Percentiles rank a stretch among this genome's conserved stretches.
phyloP scores from a whole-genome alignment of 2,113 vertebrate species.

The Dipodomys stephensi region DNA sequence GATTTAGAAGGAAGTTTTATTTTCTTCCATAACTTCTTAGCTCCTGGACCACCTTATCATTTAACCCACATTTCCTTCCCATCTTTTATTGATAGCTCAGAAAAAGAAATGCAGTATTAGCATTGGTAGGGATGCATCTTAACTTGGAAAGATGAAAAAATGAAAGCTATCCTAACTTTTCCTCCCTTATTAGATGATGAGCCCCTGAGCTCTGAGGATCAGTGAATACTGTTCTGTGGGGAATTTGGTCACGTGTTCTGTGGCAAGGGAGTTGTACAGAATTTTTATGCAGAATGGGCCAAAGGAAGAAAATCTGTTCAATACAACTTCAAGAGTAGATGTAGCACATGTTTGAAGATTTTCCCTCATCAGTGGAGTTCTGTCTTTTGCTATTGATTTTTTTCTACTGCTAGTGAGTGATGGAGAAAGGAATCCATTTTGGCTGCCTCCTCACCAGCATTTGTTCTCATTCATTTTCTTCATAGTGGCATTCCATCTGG shows the following conservation, averaged over 20 bases:
- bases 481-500: too few species aligned
- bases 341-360: not conserved
- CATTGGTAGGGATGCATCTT: not conserved
- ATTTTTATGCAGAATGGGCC: not conserved
- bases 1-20: constrained; percentile 51
- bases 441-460: too few species aligned
- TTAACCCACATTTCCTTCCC: constrained; percentile 58
- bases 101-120: constrained; percentile 12
- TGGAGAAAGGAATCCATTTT: not conserved
- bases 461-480: too few species aligned
- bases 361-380: not conserved
- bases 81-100: constrained; percentile 20
- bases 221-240: not conserved
- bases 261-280: not conserved
- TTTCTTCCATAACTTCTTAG: constrained; percentile 56
- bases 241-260: not conserved
- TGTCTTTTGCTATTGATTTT: constrained; percentile 1
- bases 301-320: not conserved
- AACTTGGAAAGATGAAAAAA: not conserved
- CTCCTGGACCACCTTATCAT: not conserved
- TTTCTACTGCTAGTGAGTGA: constrained; percentile 27
- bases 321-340: not conserved
- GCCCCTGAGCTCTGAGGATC: not conserved
- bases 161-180: constrained; percentile 17
- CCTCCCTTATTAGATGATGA: constrained; percentile 5